A percentile compares a stretch with the other conserved stretches of the same genome.
These are phyloP conservation scores for Rhinopomastus cyanomelas DNA, from an alignment of 2,113 vertebrate genomes.

Conservation along the genomic window DNA sequence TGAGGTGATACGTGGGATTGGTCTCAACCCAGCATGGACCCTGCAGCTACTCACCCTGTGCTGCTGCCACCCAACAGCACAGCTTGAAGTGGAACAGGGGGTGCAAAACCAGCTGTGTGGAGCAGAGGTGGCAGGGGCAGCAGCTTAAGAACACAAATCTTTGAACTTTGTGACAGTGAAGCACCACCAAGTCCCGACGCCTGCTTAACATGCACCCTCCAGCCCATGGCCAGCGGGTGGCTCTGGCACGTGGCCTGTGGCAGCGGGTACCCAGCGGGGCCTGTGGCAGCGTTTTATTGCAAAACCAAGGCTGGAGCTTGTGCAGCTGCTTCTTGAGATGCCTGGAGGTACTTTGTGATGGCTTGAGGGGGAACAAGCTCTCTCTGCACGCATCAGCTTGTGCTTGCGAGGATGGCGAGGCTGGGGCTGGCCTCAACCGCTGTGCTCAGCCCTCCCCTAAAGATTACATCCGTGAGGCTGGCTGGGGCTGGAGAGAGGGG, in stretches of 20 bases:
- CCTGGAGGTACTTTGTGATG: not conserved
- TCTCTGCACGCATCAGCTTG: not conserved
- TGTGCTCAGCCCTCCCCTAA: not conserved
- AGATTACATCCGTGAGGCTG: not conserved
- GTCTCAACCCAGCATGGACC: accelerated
- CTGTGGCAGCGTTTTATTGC: accelerated
- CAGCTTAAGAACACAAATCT: not conserved
- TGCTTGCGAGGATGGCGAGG: not conserved
- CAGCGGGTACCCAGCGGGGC: accelerated
- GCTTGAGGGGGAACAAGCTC: not conserved
- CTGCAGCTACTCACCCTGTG: not conserved
- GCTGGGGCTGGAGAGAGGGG: not conserved
- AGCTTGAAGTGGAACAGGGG: not conserved
- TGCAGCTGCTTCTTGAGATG: not conserved
- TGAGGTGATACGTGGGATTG: not conserved
- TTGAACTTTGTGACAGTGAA: not conserved
- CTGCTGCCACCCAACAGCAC: accelerated
- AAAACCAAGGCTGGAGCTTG: not conserved
- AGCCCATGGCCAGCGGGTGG: accelerated
- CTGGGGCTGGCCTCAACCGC: not conserved
- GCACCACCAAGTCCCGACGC: accelerated
- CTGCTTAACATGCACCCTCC: not conserved
- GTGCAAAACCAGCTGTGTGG: not conserved
- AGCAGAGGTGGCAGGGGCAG: accelerated
- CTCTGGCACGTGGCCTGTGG: not conserved